Base-by-base conservation (phyloP, 2,113 vertebrate genomes). In the Silurus glanis region DNA sequence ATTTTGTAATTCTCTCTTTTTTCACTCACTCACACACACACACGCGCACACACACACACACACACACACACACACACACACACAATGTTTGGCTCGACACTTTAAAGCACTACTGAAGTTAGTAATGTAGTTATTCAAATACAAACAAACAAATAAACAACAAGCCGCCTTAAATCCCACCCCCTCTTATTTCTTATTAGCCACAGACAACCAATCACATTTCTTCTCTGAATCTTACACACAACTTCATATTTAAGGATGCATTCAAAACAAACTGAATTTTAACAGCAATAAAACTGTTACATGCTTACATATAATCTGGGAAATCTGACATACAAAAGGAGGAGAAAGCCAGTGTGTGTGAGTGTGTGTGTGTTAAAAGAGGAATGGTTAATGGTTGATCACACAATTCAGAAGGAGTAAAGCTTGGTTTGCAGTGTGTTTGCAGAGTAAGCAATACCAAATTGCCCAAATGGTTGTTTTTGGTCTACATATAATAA, bases 1-100 rank as follows among this genome's bases (percentile, higher is more conserved):
- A 56, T 16, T 78, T 74, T 51, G 21, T 51, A n/a, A 37, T 37
- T 64, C 19, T 56, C 14, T 17, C n/a, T 23, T 37, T 2, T 61
- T n/a, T 47, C 49, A 19, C 61, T 8, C 66, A 51, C 8, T 49
- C 5, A 55, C 78, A 86, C 61, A 25, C 51, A n/a, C 28, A 67
- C 49, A 83, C 64, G 37, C 64, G 53, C 53, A 79, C 53, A 55
- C 47, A 79, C 76, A 58, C 13, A 56, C 53, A 76, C 53, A 79
- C 53, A 79, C 53, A 55, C 47, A 79, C 76, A 58, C 13, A 56
- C 53, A 76, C 71, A 84, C 83, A n/a, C 47, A 51, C 37, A 53
- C 5, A 51, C 14, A 1, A 51, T 14, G 59, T 47, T 82, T 64
- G 21, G 58, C 6, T 64, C 51, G 53, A 58, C 3, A 25, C 16